phyloP scores from a whole-genome alignment of 2,113 vertebrate species.

The crab-eating macaque (Macaca fascicularis) region DNA sequence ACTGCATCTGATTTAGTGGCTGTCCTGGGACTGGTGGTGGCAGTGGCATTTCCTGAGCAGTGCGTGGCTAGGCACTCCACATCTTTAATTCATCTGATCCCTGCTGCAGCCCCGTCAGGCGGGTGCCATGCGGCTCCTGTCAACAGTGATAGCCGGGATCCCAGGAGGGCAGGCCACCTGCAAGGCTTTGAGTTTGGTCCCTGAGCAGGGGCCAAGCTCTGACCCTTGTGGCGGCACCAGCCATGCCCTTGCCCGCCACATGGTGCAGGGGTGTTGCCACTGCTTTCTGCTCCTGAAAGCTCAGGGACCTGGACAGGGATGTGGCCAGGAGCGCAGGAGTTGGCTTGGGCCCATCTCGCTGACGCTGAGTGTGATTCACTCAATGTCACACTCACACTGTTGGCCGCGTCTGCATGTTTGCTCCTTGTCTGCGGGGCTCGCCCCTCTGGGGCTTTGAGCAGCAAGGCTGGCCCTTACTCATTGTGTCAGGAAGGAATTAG shows the following conservation, averaged over 20 bases:
- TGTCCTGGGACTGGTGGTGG: accelerated
- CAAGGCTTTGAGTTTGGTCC: background rate
- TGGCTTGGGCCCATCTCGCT: accelerated
- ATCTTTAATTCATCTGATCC: background rate
- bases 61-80: background rate
- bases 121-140: background rate
- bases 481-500: too few species aligned
- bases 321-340: background rate
- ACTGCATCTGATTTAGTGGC: background rate
- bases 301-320: background rate
- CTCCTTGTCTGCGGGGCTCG: background rate
- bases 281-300: background rate
- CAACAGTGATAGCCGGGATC: background rate
- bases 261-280: background rate
- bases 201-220: background rate
- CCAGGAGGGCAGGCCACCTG: background rate
- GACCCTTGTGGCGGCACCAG: too few species aligned
- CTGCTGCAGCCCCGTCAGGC: background rate
- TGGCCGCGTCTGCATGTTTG: accelerated
- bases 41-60: background rate
- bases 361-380: too few species aligned
- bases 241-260: accelerated
- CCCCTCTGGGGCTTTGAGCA: background rate
- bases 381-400: too few species aligned
- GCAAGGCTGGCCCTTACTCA: too few species aligned